These are phyloP conservation scores for Podarcis siculus DNA, from an alignment of 2,797 vertebrate species.

Conservation along the genomic window DNA sequence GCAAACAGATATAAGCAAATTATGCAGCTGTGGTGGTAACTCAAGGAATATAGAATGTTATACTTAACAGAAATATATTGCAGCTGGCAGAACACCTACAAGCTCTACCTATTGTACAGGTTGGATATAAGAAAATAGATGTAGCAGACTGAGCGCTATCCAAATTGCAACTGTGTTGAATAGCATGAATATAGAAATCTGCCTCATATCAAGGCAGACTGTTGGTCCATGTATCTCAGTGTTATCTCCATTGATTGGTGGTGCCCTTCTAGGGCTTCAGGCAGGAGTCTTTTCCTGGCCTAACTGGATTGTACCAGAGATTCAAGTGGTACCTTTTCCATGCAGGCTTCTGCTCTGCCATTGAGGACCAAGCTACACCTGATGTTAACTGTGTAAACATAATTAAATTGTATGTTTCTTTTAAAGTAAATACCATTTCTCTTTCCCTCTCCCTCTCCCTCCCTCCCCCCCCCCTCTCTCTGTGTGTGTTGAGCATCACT, in stretches of 20 bases:
- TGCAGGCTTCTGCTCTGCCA: not conserved
- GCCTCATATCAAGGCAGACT: not conserved
- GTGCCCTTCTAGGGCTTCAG: not conserved
- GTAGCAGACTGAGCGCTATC: not conserved
- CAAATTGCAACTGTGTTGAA: not conserved
- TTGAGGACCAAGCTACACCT: not conserved
- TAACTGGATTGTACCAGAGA: not conserved
- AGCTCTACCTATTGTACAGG: not conserved
- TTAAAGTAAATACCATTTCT: too few species aligned
- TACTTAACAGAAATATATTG: not conserved
- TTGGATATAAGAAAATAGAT: not conserved
- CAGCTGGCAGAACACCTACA: not conserved
- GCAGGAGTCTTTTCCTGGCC: not conserved
- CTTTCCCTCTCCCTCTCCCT: too few species aligned
- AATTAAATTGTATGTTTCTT: too few species aligned
- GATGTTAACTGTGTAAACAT: not conserved
- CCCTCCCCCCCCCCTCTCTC: too few species aligned
- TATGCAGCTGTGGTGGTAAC: not conserved
- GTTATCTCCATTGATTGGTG: not conserved
- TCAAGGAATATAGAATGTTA: not conserved
- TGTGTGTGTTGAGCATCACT: not conserved
- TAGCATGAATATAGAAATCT: not conserved
- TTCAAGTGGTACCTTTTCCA: not conserved
- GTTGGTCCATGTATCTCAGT: not conserved
- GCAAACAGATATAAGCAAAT: not conserved